Percentiles rank a stretch among this genome's conserved stretches.
These are phyloP conservation scores for Mormoops blainvillei DNA, from an alignment of 2,113 vertebrate species.

Conservation along the genomic window DNA sequence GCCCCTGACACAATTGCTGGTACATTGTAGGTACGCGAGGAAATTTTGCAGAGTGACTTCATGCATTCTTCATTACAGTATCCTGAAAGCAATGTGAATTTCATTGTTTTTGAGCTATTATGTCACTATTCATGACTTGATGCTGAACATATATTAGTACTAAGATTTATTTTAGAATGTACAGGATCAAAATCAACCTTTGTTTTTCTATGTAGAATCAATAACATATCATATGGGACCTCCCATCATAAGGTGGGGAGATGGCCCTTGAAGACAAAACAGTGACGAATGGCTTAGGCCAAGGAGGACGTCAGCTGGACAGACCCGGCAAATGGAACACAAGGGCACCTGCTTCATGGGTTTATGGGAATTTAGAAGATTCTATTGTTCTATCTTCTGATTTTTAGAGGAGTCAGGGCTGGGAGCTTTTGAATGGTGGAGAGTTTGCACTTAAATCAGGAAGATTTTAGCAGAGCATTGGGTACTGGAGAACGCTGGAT, in stretches of 20 bases:
- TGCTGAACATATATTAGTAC: not conserved
- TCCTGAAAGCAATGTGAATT: slow-evolving; percentile 13
- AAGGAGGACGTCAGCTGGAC: not conserved
- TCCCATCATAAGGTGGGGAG: not conserved
- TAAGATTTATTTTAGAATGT: not conserved
- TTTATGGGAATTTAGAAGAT: not conserved
- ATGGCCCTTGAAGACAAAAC: not conserved
- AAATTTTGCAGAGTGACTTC: not conserved
- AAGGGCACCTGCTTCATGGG: too few relatives aligned
- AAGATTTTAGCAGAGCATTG: not conserved
- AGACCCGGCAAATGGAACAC: not conserved
- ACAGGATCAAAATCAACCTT: not conserved
- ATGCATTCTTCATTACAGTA: slow-evolving; percentile 24
- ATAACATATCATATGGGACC: not conserved
- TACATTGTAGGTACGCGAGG: not conserved
- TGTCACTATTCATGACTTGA: not conserved
- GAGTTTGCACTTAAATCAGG: not conserved
- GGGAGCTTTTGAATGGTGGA: not conserved
- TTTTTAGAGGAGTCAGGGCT: not conserved
- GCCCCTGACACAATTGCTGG: not conserved
- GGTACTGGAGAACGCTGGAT: not conserved
- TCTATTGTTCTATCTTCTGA: not conserved
- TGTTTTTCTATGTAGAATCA: slow-evolving; percentile 1
- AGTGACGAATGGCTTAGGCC: not conserved
- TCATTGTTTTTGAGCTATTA: not conserved